Base-by-base conservation (phyloP, 2,888 invertebrate species). In the Melanostoma mellinum region DNA sequence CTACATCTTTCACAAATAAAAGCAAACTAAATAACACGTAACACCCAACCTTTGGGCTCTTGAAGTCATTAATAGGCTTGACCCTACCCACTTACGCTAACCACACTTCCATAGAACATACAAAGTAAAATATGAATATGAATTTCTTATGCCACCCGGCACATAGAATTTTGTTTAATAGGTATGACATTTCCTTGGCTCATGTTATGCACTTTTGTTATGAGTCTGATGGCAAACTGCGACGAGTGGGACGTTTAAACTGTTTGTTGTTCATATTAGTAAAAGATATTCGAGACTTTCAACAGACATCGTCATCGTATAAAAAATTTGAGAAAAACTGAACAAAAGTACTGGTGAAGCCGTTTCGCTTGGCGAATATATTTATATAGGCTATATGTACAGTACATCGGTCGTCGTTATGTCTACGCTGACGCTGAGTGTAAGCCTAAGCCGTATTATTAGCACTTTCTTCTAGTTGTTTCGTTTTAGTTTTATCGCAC, bases 31-130 rank as follows among this genome's bases (percentile, higher is more conserved):
- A 0, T 61, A 33, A 53, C 42, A 75, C 30, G 38, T 46, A 58
- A 48, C 10, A 65, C 33, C 55, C 30, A 55, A 73, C 40, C 48
- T 10, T 40, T 74, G 69, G 69, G 33, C 60, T 35, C 69, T 76
- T 69, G 55, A 48, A 60, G 55, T 40, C 55, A 65, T 63, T 65
- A 20, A 20, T 20, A 58, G 56, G 58, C 63, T 63, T 80, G 69
- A 69, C 58, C 20, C 69, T 74, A 75, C 71, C 75, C 80, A 75
- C 75, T 71, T 81, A 44, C 44, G 52, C 63, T 68, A 53, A 60
- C 65, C 63, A 60, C 53, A 71, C 58, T 9, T 46, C 53, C 20
- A 20, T 20, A 42, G 20, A 2, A 48, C 6, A 55, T 35, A 48
- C 6, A 55, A 30, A 60, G 42, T 46, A 10, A n/a, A 40, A 56